Evolutionary conservation across 2,113 vertebrate species (phyloP).

Genomic region (Neolamprologus modestus): DNA sequence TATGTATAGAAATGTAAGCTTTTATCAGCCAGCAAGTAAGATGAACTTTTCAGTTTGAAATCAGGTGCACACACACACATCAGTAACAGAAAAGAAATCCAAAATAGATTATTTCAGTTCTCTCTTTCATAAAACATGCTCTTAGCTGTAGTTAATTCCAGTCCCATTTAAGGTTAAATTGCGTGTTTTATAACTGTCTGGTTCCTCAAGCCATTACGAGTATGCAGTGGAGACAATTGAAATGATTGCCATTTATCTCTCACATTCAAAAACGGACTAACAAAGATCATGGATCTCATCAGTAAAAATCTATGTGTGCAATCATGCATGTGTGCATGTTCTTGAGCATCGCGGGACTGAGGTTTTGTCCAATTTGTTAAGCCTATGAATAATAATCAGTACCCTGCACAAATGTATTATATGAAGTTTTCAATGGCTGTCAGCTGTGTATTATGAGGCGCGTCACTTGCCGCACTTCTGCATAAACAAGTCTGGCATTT

Average conservation of each 20-base stretch:
- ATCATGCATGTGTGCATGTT: background rate
- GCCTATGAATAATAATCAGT: slow-evolving; percentile 26
- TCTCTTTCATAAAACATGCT: background rate
- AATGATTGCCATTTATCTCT: slow-evolving; percentile 11
- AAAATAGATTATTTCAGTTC: background rate
- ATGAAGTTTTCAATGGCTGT: background rate
- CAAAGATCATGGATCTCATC: slow-evolving; percentile 7
- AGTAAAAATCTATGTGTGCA: background rate
- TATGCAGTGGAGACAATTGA: background rate
- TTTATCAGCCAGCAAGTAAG: background rate
- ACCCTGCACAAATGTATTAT: background rate
- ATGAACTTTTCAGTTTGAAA: background rate
- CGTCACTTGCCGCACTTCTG: background rate
- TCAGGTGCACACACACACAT: background rate
- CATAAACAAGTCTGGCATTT: background rate
- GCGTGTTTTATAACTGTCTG: background rate
- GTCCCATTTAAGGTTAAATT: background rate
- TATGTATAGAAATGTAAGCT: background rate
- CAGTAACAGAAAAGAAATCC: background rate
- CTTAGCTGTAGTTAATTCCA: background rate
- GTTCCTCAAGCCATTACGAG: background rate
- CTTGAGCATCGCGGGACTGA: background rate
- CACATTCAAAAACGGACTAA: background rate
- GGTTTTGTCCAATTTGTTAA: background rate
- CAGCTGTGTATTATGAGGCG: background rate